Evolutionary conservation across 1,140 invertebrate species (phyloP).

Genomic region (Pogonognathellus flavescens): DNA sequence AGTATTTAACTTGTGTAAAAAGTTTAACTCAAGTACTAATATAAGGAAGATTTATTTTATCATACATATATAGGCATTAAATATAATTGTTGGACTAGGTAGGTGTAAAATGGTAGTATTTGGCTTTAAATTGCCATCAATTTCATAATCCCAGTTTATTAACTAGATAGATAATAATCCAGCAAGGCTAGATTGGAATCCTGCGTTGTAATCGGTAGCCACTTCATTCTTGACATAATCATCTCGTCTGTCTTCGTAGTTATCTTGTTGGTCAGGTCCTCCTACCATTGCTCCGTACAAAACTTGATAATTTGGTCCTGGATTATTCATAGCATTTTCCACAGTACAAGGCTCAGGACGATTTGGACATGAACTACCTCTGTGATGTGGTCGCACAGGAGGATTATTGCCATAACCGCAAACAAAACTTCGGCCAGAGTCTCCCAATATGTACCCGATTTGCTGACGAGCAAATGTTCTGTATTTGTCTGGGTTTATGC

Average conservation of each 20-base stretch:
- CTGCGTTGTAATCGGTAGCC: constrained; percentile 75
- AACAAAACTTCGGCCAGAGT: constrained; percentile 71
- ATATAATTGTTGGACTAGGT: too few relatives aligned
- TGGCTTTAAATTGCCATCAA: too few relatives aligned
- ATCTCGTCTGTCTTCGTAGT: constrained; percentile 72
- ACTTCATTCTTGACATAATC: constrained; percentile 75
- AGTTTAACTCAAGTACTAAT: too few relatives aligned
- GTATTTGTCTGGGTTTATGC: constrained; percentile 65
- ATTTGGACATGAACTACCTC: constrained; percentile 70
- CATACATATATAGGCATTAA: too few relatives aligned
- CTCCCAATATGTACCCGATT: constrained; percentile 71
- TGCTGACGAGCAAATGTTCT: constrained; percentile 70
- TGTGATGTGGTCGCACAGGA: constrained; percentile 65
- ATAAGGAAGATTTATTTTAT: too few relatives aligned
- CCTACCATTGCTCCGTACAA: constrained; percentile 75
- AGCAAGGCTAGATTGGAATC: constrained; percentile 70
- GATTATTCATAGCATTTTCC: constrained; percentile 70
- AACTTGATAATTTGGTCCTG: constrained; percentile 73
- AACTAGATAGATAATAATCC: background rate
- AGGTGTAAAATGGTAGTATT: too few relatives aligned
- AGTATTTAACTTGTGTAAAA: too few relatives aligned
- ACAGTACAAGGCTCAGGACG: constrained; percentile 72
- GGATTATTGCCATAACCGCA: constrained; percentile 71
- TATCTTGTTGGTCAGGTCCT: constrained; percentile 73
- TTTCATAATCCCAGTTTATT: too few relatives aligned